Conservation (phyloP, 2,797 vertebrate species). For the Rhynchotus rufescens region DNA sequence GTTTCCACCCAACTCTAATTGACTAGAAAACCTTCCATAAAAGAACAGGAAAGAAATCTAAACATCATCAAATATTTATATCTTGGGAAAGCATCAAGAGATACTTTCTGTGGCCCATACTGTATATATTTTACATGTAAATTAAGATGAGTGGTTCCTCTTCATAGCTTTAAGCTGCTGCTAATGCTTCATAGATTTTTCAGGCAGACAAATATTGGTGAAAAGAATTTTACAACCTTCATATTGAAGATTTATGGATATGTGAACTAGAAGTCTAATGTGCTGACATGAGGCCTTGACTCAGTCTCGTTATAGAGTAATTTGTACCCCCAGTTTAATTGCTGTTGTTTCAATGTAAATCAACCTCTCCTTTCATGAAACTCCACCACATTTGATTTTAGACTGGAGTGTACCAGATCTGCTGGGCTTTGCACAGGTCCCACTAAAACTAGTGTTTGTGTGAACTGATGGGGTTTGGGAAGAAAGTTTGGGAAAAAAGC, state of each 20-base stretch:
- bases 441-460: neutral
- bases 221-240: slow-evolving; percentile 52
- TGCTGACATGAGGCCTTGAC: slow-evolving; percentile 1
- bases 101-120: slow-evolving; percentile 43
- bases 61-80: slow-evolving; percentile 77
- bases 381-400: neutral
- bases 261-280: slow-evolving; percentile 27
- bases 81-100: slow-evolving; percentile 57
- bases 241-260: slow-evolving; percentile 29
- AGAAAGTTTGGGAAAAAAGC: neutral
- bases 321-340: slow-evolving; percentile 54
- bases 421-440: neutral
- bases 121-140: slow-evolving; percentile 61
- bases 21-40: slow-evolving; percentile 37
- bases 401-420: neutral
- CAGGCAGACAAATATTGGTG: slow-evolving; percentile 57
- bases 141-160: slow-evolving; percentile 58
- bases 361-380: neutral
- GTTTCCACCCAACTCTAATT: slow-evolving; percentile 46
- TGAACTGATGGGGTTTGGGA: neutral
- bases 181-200: slow-evolving; percentile 46
- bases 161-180: slow-evolving; percentile 39
- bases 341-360: slow-evolving; percentile 44
- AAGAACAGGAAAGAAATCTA: slow-evolving; percentile 59
- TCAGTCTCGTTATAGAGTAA: slow-evolving; percentile 42